Percentiles rank a stretch among this genome's conserved stretches.
phyloP scores from a whole-genome alignment of 1,140 invertebrate species.

The Bradynema listronoti region DNA sequence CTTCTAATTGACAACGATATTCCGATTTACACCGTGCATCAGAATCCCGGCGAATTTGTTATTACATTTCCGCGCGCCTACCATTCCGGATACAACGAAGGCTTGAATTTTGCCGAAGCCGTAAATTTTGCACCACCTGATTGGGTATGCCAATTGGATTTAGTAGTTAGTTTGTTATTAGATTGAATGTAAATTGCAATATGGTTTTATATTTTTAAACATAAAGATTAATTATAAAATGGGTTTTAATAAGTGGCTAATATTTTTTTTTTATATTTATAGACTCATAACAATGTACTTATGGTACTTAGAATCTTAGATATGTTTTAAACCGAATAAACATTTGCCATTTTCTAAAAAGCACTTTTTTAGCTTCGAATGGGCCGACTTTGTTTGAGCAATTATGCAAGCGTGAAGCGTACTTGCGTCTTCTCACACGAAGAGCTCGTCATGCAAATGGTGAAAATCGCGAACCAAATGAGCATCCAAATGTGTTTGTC shows the following conservation, averaged over 20 bases:
- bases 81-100: conserved; percentile 98
- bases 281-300: too few species aligned
- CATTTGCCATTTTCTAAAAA: too few species aligned
- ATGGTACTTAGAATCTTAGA: too few species aligned
- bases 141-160: conserved; percentile 68
- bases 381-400: conserved; percentile 83
- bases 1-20: conserved; percentile 39
- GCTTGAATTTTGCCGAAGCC: conserved; percentile 98
- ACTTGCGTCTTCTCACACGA: conserved; percentile 99
- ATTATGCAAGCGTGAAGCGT: conserved; percentile 84
- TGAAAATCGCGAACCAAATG: conserved; percentile 22
- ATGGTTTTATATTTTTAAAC: too few species aligned
- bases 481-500: conserved; percentile 32
- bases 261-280: too few species aligned
- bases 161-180: conserved; percentile 5
- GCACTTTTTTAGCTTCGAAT: conserved; percentile 72
- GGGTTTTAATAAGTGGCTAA: too few species aligned
- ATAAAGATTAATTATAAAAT: too few species aligned
- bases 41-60: conserved; percentile 96
- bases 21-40: conserved; percentile 64
- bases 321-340: too few species aligned
- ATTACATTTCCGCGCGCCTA: conserved; percentile 97
- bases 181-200: too few species aligned
- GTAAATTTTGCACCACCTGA: conserved; percentile 98
- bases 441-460: conserved; percentile 97